A percentile compares a stretch with the other conserved stretches of the same genome.
phyloP scores from a whole-genome alignment of 2,113 vertebrate species.

The Pterocles gutturalis region DNA sequence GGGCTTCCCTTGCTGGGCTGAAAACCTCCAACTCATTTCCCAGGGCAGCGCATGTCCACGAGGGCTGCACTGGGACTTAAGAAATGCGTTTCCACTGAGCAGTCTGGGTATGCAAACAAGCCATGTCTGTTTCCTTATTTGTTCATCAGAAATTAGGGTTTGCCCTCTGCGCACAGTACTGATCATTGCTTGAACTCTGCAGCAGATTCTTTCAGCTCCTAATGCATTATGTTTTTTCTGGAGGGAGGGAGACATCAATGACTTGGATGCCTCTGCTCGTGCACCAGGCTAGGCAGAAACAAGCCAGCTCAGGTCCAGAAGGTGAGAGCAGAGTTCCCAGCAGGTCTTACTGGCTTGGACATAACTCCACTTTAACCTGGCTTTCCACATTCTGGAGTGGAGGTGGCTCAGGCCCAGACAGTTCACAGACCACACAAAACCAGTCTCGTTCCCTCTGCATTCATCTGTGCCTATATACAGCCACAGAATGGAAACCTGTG shows the following conservation, averaged over 20 bases:
- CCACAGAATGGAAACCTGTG: neutral
- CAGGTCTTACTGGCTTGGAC: neutral
- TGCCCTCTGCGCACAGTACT: neutral
- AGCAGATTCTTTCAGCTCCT: neutral
- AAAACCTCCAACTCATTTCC: neutral
- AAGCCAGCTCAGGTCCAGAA: neutral
- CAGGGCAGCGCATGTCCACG: rapidly evolving
- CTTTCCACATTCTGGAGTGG: neutral
- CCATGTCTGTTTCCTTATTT: neutral
- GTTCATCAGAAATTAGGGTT: neutral
- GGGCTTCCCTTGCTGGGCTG: neutral
- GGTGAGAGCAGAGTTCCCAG: neutral
- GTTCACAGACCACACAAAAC: neutral
- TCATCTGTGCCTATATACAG: neutral
- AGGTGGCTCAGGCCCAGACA: neutral
- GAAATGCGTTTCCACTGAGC: rapidly evolving
- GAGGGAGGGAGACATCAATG: neutral
- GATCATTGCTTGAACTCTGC: neutral
- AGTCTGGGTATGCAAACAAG: neutral
- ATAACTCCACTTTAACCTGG: neutral
- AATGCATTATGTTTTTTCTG: neutral
- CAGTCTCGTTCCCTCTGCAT: rapidly evolving
- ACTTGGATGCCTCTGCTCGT: neutral
- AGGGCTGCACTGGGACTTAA: neutral
- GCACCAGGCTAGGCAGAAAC: neutral